These are phyloP conservation scores for Andrena minutula DNA, from an alignment of 2,888 invertebrate genomes.

Conservation along the genomic window DNA sequence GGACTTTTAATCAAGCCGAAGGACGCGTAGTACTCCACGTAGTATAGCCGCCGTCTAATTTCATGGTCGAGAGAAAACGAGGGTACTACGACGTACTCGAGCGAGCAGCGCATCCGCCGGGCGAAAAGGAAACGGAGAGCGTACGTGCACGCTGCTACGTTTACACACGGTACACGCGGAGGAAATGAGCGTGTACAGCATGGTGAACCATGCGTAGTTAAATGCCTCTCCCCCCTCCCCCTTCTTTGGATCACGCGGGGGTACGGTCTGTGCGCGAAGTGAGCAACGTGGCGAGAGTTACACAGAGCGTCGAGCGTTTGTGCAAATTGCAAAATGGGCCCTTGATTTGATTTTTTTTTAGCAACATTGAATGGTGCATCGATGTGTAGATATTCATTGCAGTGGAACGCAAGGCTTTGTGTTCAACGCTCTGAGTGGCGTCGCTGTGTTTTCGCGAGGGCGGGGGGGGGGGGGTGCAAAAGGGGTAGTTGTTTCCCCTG, in stretches of 20 bases:
- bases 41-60: conserved; percentile 71
- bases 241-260: background rate
- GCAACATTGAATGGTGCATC: no score
- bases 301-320: no score
- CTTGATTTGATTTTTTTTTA: no score
- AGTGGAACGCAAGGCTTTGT: no score
- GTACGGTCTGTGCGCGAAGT: background rate
- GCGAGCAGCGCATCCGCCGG: conserved; percentile 66
- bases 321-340: no score
- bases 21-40: conserved; percentile 76
- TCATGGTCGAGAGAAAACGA: conserved; percentile 72
- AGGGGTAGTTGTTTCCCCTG: no score
- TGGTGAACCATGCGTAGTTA: conserved; percentile 12
- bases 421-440: no score
- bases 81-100: conserved; percentile 73
- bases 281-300: background rate
- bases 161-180: conserved; percentile 17
- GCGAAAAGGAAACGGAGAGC: conserved; percentile 50
- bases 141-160: conserved; percentile 29
- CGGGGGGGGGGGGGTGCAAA: no score
- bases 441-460: no score
- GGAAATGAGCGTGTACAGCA: conserved; percentile 19
- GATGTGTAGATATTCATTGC: no score
- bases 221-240: background rate
- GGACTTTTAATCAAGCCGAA: conserved; percentile 68